Conservation (phyloP, 2,888 invertebrate species). For the Mylabris sibirica region DNA sequence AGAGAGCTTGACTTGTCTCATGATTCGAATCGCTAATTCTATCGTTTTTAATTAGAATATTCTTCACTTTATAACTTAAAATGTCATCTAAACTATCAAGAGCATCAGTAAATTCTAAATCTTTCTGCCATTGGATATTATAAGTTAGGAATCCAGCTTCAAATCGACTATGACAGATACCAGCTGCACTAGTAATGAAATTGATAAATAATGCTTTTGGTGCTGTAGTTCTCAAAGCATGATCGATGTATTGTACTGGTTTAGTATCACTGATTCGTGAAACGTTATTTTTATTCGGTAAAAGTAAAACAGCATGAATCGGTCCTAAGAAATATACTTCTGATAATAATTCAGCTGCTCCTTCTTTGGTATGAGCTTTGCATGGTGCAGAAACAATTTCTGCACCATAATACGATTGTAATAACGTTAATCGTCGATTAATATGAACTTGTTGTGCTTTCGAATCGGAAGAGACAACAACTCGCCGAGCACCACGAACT, state of each 20-base stretch:
- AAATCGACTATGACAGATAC: constrained; percentile 50
- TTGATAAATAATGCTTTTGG: constrained; percentile 57
- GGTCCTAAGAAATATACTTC: constrained; percentile 51
- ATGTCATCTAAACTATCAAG: constrained; percentile 54
- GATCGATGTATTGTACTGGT: constrained; percentile 54
- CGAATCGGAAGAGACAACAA: constrained; percentile 81
- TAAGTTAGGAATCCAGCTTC: constrained; percentile 54
- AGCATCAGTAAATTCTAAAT: constrained; percentile 50
- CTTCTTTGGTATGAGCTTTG: constrained; percentile 52
- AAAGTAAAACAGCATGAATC: constrained; percentile 53
- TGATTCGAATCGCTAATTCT: constrained; percentile 48
- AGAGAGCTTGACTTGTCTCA: constrained; percentile 53
- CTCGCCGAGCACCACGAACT: constrained; percentile 78
- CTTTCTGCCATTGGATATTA: constrained; percentile 53
- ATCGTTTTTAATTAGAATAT: constrained; percentile 53
- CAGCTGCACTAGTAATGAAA: constrained; percentile 51
- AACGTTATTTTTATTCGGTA: constrained; percentile 47
- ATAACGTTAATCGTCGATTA: constrained; percentile 52
- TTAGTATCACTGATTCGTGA: constrained; percentile 50
- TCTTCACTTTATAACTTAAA: constrained; percentile 47
- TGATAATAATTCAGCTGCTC: constrained; percentile 46
- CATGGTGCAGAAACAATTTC: constrained; percentile 52
- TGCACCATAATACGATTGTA: constrained; percentile 52
- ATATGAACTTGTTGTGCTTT: constrained; percentile 77
- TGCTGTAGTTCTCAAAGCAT: constrained; percentile 52